These are phyloP conservation scores for Epinephelus lanceolatus DNA, from an alignment of 2,113 vertebrate genomes.

Conservation along the genomic window DNA sequence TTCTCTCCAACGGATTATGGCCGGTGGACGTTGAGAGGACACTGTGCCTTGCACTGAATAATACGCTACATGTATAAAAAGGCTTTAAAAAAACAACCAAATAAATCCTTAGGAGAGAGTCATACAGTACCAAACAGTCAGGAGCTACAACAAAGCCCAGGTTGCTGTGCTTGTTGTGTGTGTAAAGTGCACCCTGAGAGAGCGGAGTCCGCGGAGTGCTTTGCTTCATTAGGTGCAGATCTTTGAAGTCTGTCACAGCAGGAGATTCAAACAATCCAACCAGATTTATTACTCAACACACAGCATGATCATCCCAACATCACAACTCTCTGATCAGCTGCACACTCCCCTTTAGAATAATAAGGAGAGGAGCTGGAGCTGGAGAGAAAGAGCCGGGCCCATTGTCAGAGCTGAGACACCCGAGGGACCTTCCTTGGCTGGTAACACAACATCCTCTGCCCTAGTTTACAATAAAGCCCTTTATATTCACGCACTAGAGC, in stretches of 20 bases:
- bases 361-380: neutral
- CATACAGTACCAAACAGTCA: neutral
- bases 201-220: slow-evolving; percentile 28
- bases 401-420: slow-evolving; percentile 23
- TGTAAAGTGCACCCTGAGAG: slow-evolving; percentile 29
- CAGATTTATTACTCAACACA: slow-evolving; percentile 56
- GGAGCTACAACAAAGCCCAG: slow-evolving; percentile 6
- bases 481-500: slow-evolving; percentile 30
- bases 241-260: slow-evolving; percentile 60
- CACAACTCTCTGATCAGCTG: slow-evolving; percentile 46
- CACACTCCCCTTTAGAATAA: slow-evolving; percentile 16
- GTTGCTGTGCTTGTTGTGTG: slow-evolving; percentile 33
- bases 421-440: slow-evolving; percentile 40
- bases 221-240: slow-evolving; percentile 63
- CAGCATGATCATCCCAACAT: slow-evolving; percentile 27
- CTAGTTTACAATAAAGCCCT: slow-evolving; percentile 49
- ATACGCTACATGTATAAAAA: neutral
- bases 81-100: neutral
- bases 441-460: slow-evolving; percentile 46
- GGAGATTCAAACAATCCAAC: slow-evolving; percentile 45
- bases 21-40: neutral
- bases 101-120: neutral
- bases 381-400: slow-evolving; percentile 22
- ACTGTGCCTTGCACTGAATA: neutral
- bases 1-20: neutral